Evolutionary conservation across 2,888 invertebrate species (phyloP).

Genomic region (Andrena chrysosceles): DNA sequence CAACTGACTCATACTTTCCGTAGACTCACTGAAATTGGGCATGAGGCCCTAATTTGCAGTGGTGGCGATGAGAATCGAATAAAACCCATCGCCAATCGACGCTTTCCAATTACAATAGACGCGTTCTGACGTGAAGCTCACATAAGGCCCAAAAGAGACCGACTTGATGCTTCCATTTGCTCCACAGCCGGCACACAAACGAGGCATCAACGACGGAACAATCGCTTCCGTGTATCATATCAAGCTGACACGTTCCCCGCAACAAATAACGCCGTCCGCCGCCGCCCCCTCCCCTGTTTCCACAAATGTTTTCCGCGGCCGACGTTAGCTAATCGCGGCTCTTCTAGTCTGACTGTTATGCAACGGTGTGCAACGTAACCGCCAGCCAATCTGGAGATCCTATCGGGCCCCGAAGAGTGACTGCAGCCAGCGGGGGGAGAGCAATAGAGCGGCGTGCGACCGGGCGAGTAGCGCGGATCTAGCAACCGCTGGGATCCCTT

Average conservation of each 20-base stretch:
- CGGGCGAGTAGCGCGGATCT: slow-evolving; percentile 45
- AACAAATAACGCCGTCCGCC: slow-evolving; percentile 1
- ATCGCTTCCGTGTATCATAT: slow-evolving; percentile 21
- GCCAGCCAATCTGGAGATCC: slow-evolving; percentile 42
- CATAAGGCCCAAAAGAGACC: neutral
- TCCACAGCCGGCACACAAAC: neutral
- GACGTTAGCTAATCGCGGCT: slow-evolving; percentile 39
- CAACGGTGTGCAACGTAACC: slow-evolving; percentile 49
- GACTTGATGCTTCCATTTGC: slow-evolving; percentile 3
- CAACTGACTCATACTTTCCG: neutral
- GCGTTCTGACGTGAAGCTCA: too few relatives aligned
- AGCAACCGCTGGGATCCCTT: slow-evolving; percentile 29
- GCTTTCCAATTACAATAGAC: too few relatives aligned
- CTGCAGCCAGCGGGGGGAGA: slow-evolving; percentile 31
- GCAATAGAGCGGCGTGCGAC: slow-evolving; percentile 39
- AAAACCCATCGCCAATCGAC: too few relatives aligned
- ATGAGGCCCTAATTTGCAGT: too few relatives aligned
- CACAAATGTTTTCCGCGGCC: slow-evolving; percentile 18
- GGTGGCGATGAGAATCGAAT: too few relatives aligned
- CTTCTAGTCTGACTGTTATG: slow-evolving; percentile 30
- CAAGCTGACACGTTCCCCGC: neutral
- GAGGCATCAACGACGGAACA: neutral
- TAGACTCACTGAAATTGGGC: neutral
- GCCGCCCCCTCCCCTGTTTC: neutral
- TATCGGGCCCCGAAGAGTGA: slow-evolving; percentile 53